Evolutionary conservation across 2,888 invertebrate species (phyloP).

Genomic region (Morpho achilles): DNA sequence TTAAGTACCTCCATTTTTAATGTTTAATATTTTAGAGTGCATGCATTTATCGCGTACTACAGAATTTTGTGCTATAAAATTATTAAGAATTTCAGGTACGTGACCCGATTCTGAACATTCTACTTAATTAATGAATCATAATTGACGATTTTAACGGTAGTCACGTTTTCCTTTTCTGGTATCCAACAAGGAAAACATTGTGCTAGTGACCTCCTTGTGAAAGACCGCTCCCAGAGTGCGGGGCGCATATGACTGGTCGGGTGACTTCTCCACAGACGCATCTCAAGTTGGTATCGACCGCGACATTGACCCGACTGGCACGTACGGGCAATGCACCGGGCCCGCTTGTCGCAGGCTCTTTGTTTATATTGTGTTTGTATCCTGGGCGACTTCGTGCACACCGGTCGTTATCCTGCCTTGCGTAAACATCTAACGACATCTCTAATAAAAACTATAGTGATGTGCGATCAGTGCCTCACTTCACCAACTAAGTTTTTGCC

Average conservation of each 20-base stretch:
- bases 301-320: slow-evolving; percentile 75
- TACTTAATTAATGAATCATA: slow-evolving; percentile 29
- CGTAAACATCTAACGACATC: slow-evolving; percentile 13
- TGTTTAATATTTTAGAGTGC: too few relatives aligned
- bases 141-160: slow-evolving; percentile 20
- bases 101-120: slow-evolving; percentile 12
- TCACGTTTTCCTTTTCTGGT: slow-evolving; percentile 26
- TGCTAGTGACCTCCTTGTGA: slow-evolving; percentile 63
- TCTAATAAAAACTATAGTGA: slow-evolving; percentile 21
- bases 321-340: slow-evolving; percentile 73
- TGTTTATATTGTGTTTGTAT: slow-evolving; percentile 58
- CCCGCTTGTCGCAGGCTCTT: slow-evolving; percentile 67
- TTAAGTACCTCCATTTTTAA: too few relatives aligned
- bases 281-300: slow-evolving; percentile 55
- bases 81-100: not conserved
- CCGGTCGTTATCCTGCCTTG: slow-evolving; percentile 18
- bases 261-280: slow-evolving; percentile 62
- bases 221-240: slow-evolving; percentile 50
- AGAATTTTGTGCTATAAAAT: not conserved
- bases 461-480: slow-evolving; percentile 12
- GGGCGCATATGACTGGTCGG: slow-evolving; percentile 48
- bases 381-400: slow-evolving; percentile 47
- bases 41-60: too few relatives aligned
- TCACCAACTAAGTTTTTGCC: slow-evolving; percentile 21
- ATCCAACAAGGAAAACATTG: slow-evolving; percentile 34